Base-by-base conservation (phyloP, 2,797 vertebrate species). In the Syncerus caffer region DNA sequence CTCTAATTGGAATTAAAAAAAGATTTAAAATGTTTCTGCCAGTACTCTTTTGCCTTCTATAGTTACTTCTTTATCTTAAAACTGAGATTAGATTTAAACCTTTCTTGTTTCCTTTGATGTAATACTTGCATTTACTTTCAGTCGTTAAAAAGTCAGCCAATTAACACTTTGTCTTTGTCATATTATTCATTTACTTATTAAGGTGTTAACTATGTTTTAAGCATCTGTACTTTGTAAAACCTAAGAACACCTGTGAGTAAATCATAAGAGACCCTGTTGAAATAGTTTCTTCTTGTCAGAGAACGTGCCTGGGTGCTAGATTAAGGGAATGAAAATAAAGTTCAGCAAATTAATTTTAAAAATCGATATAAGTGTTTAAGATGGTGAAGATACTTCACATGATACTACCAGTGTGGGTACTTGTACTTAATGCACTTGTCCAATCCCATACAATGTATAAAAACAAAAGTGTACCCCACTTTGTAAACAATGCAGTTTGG, bases 141-240 rank as follows among this genome's bases (percentile, higher is more conserved):
- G 15, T 90, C 31, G 58, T 74, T 74, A 94, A 89, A 38, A 85
- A 27, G 21, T 29, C 11, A 23, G n/a, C n/a, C 57, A 55, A 11
- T 76, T 95, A 85, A 86, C 85, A n/a, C 2, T 31, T 15, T 51
- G 90, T 50, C 25, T 96, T 45, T 90, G 53, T 83, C n/a, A 38
- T 8, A 27, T 60, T 78, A 64, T 76, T 50, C 21, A 80, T 38
- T n/a, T 21, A 3, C 14, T 76, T 55, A 78, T 29, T 9, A n/a
- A 57, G 15, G 23, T 62, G 76, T n/a, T 78, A 89, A 78, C 9
- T 19, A 4, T 42, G 6, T n/a, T 55, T 67, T 14, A 79, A 91
- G 11, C 10, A 67, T 4, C 4, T 76, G 17, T 11, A 60, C 6
- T 50, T 0, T 51, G 23, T 47, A 60, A 78, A 42, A 23, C 42